Evolutionary conservation across 2,113 vertebrate species (phyloP), one percentile per base, ranked within the genome.

Genomic region (Aptenodytes patagonicus): DNA sequence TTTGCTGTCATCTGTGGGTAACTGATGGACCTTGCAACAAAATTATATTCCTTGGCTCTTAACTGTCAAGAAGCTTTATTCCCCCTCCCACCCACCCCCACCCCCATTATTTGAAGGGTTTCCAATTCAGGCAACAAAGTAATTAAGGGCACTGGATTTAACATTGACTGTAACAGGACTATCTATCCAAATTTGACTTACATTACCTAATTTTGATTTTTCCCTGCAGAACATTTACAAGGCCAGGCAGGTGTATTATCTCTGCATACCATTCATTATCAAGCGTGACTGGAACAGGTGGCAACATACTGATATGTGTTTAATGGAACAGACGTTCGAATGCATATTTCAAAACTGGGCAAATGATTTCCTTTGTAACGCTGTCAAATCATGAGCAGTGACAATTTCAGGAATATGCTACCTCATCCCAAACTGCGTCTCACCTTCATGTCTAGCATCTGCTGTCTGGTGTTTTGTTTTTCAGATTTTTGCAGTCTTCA

Each of bases 141-240:
- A 97, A 96, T 97, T 97, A 97, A 97, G 58, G 70, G 58, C 72
- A 87, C 83, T 79, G 90, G 65, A 97, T 85, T 96, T 94, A 97
- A 46, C 85, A 71, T 26, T 71, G 88, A 79, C 85, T 80, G 47
- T 78, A 97, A 96, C 54, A 94, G 36, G 28, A 84, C 90, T 75
- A 95, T 87, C 90, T 88, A 95, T 97, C 76, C 85, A 92, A 95
- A 96, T 95, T 93, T 89, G 77, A 93, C 68, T 88, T 95, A 87
- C 73, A 58, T 87, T 94, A 85, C 84, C 89, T 93, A 94, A 95
- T 96, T 94, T 85, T 93, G 76, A 95, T 94, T 91, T 92, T 89
- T 76, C 77, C 61, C 76, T 80, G 73, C 96, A 96, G 95, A 97
- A 78, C 75, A 90, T 92, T 94, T 86, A 76, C 83, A 90, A 94